phyloP scores from a whole-genome alignment of 92 coral and sea anemone genomes.

The Palythoa grandiflora region DNA sequence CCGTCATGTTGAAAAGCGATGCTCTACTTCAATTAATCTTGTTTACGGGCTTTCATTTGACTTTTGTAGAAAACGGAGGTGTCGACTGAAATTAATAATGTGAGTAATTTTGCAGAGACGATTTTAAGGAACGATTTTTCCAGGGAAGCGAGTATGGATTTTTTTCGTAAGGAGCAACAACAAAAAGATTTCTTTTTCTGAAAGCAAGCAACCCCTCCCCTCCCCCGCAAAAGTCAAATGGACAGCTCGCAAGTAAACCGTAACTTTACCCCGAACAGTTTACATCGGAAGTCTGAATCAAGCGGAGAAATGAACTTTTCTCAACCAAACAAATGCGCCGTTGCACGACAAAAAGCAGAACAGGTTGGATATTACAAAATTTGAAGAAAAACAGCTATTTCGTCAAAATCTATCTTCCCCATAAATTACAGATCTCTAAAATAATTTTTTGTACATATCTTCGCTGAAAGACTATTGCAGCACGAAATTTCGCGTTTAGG shows the following conservation, averaged over 20 bases:
- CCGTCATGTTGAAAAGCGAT: not conserved
- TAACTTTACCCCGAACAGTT: conserved; percentile 18
- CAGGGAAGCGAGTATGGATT: no score
- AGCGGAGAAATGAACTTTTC: not conserved
- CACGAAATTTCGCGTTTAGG: not conserved
- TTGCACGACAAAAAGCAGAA: not conserved
- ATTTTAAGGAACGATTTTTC: no score
- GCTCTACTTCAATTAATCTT: not conserved
- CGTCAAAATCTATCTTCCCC: no score
- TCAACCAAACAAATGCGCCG: not conserved
- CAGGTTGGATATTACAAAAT: no score
- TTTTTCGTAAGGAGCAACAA: no score
- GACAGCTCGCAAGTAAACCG: not conserved
- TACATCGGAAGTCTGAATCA: not conserved
- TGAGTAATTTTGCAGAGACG: no score
- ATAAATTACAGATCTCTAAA: no score
- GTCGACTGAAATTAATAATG: no score
- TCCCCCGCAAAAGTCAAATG: not conserved
- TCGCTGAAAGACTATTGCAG: not conserved
- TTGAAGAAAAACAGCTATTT: no score
- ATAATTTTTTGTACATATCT: not conserved
- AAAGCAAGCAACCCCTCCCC: not conserved
- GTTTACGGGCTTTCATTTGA: not conserved
- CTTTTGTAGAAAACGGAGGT: not conserved
- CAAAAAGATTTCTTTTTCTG: not conserved